phyloP scores from a whole-genome alignment of 2,888 invertebrate genomes.

The Melitaea athalia region DNA sequence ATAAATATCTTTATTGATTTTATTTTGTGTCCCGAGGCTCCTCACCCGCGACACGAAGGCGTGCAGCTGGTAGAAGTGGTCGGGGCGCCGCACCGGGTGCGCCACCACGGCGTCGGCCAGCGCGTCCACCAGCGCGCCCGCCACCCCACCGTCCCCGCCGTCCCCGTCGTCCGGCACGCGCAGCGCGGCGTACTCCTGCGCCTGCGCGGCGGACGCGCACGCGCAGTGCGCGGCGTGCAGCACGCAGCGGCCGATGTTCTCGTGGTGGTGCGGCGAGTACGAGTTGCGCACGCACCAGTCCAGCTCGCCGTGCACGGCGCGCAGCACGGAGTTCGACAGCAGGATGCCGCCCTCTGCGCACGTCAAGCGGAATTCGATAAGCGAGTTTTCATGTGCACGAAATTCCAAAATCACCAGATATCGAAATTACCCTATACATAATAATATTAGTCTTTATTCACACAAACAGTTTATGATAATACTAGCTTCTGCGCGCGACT shows the following conservation, averaged over 20 bases:
- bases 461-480: too few species aligned
- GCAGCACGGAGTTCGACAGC: conserved; percentile 92
- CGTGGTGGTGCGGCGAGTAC: conserved; percentile 90
- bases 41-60: conserved; percentile 86
- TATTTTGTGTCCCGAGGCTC: background rate
- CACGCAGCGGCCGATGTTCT: conserved; percentile 94
- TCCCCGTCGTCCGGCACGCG: conserved; percentile 46
- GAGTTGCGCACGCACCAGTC: conserved; percentile 96
- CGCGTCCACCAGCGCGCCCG: conserved; percentile 54
- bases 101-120: conserved; percentile 83
- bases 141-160: too few species aligned
- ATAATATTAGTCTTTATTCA: too few species aligned
- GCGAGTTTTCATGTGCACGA: too few species aligned
- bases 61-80: conserved; percentile 86
- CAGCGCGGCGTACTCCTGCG: conserved; percentile 73
- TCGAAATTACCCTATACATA: too few species aligned
- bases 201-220: conserved; percentile 65
- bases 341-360: conserved; percentile 91
- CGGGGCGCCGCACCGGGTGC: conserved; percentile 84
- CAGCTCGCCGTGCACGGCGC: conserved; percentile 88
- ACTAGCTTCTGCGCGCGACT: too few species aligned
- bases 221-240: conserved; percentile 85
- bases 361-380: too few species aligned
- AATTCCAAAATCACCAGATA: too few species aligned
- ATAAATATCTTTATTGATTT: too few species aligned